Conservation (phyloP, 2,888 invertebrate genomes). For the Sepiola atlantica region DNA sequence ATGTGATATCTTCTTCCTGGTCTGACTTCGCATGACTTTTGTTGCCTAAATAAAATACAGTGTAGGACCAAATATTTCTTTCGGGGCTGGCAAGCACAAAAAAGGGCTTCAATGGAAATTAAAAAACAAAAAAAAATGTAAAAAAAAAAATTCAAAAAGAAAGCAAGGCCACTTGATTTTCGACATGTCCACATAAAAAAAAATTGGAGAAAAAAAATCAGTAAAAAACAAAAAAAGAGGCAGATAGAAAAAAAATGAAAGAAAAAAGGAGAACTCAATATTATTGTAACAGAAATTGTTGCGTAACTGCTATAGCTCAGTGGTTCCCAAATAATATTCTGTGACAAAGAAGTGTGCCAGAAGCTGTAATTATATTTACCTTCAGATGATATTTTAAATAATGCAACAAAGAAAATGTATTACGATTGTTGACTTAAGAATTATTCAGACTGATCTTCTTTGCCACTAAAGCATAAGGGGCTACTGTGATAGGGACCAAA, state of each 20-base stretch:
- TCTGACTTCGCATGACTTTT: slow-evolving; percentile 71
- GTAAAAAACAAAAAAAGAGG: neutral
- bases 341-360: too few relatives aligned
- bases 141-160: neutral
- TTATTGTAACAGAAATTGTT: neutral
- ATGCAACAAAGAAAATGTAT: too few relatives aligned
- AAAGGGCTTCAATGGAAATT: slow-evolving; percentile 36
- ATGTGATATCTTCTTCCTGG: slow-evolving; percentile 74
- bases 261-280: neutral
- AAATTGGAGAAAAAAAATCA: neutral
- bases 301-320: neutral
- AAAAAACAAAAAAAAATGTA: too few relatives aligned
- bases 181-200: slow-evolving; percentile 32
- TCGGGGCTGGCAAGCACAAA: neutral
- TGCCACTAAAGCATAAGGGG: too few relatives aligned
- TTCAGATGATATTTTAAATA: too few relatives aligned
- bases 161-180: slow-evolving; percentile 2
- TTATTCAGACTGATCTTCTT: too few relatives aligned
- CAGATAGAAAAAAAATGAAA: neutral
- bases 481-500: too few relatives aligned
- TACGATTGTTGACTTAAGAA: too few relatives aligned
- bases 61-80: slow-evolving; percentile 44
- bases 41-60: slow-evolving; percentile 62
- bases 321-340: too few relatives aligned
- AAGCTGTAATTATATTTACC: too few relatives aligned